Evolutionary conservation across 1,140 invertebrate species (phyloP).

Genomic region (Anastrepha ludens): DNA sequence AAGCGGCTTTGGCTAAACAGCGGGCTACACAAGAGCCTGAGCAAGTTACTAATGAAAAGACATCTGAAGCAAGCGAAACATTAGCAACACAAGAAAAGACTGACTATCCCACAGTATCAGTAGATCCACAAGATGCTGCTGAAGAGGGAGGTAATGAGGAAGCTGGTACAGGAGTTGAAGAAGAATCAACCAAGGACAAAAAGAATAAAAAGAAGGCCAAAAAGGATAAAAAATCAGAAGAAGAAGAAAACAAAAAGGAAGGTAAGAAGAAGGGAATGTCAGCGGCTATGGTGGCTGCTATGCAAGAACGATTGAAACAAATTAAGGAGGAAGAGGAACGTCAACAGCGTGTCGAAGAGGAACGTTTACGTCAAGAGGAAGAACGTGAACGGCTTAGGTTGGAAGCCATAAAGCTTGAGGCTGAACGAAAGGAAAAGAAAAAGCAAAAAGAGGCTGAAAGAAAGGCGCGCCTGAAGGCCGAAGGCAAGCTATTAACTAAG

Average conservation of each 20-base stretch:
- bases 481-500: slow-evolving; percentile 93
- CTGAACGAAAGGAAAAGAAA: slow-evolving; percentile 91
- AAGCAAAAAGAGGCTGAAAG: slow-evolving; percentile 97
- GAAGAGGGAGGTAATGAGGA: slow-evolving; percentile 73
- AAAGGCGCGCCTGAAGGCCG: slow-evolving; percentile 93
- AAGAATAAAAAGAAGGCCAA: slow-evolving; percentile 79
- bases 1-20: slow-evolving; percentile 75
- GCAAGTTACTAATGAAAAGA: slow-evolving; percentile 68
- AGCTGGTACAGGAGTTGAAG: slow-evolving; percentile 72
- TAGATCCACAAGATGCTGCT: slow-evolving; percentile 67
- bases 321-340: slow-evolving; percentile 94
- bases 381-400: slow-evolving; percentile 83
- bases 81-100: slow-evolving; percentile 68
- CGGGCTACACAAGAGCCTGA: slow-evolving; percentile 77
- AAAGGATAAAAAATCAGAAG: slow-evolving; percentile 77
- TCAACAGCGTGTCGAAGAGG: slow-evolving; percentile 86
- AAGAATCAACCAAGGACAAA: slow-evolving; percentile 70
- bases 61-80: slow-evolving; percentile 60
- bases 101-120: slow-evolving; percentile 66
- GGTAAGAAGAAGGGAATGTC: slow-evolving; percentile 81
- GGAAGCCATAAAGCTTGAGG: slow-evolving; percentile 86
- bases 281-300: slow-evolving; percentile 85
- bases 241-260: slow-evolving; percentile 77
- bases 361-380: slow-evolving; percentile 83
- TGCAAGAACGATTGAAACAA: slow-evolving; percentile 91